A percentile compares a stretch with the other conserved stretches of the same genome.
Conservation (phyloP, 2,888 invertebrate species). For the Tachina lurida region DNA sequence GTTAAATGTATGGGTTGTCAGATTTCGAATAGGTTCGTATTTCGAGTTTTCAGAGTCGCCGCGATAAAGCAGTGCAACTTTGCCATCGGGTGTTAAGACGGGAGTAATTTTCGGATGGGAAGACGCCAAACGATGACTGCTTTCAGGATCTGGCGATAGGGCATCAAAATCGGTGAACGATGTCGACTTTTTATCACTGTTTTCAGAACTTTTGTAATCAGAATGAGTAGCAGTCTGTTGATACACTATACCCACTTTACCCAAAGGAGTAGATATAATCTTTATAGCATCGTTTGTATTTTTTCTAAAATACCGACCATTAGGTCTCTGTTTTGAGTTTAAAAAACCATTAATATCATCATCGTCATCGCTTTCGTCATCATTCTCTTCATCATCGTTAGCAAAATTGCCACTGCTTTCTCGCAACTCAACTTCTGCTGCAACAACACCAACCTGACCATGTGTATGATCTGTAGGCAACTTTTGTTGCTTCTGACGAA, state of each 20-base stretch:
- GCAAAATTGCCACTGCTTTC: slow-evolving; percentile 81
- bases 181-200: slow-evolving; percentile 75
- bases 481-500: slow-evolving; percentile 76
- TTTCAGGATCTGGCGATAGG: slow-evolving; percentile 81
- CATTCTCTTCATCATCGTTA: slow-evolving; percentile 81
- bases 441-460: slow-evolving; percentile 54
- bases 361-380: slow-evolving; percentile 79
- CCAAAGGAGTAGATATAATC: slow-evolving; percentile 83
- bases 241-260: slow-evolving; percentile 83
- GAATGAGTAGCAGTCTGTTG: slow-evolving; percentile 80
- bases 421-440: slow-evolving; percentile 79
- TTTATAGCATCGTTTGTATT: slow-evolving; percentile 83
- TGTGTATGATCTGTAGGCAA: slow-evolving; percentile 74
- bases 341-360: slow-evolving; percentile 79
- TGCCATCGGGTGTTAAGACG: slow-evolving; percentile 83
- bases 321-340: slow-evolving; percentile 78
- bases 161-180: slow-evolving; percentile 81
- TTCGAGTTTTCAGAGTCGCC: slow-evolving; percentile 83
- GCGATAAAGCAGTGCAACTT: slow-evolving; percentile 83
- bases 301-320: slow-evolving; percentile 82
- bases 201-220: slow-evolving; percentile 69
- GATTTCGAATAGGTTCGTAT: slow-evolving; percentile 83
- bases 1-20: slow-evolving; percentile 82
- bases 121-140: slow-evolving; percentile 82
- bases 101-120: slow-evolving; percentile 83